These are phyloP conservation scores for Boloria euphrosyne DNA, from an alignment of 2,888 invertebrate genomes.

Conservation along the genomic window DNA sequence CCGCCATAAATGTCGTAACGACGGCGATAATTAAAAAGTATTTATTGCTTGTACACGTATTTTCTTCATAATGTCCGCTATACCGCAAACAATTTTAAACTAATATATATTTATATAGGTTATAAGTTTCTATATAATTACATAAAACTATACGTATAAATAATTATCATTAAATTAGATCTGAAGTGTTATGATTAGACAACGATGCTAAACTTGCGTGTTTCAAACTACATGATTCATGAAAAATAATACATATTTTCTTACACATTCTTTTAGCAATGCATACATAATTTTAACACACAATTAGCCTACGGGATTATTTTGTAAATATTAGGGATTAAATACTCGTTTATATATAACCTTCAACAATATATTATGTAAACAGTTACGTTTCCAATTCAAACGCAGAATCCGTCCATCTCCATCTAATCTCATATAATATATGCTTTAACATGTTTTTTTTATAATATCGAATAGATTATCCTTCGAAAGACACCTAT, in stretches of 20 bases:
- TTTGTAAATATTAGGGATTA: constrained; percentile 64
- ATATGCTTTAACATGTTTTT: constrained; percentile 25
- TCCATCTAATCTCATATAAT: constrained; percentile 2
- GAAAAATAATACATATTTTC: constrained; percentile 15
- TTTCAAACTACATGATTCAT: constrained; percentile 13
- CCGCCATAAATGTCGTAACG: constrained; percentile 64
- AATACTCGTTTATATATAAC: constrained; percentile 72
- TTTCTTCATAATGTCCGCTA: constrained; percentile 67
- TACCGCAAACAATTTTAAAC: constrained; percentile 75
- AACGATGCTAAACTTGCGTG: constrained; percentile 32
- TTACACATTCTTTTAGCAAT: constrained; percentile 14
- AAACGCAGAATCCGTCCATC: constrained; percentile 8
- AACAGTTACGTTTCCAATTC: constrained; percentile 52
- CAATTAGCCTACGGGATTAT: constrained; percentile 58
- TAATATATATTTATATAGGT: constrained; percentile 54
- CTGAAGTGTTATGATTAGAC: constrained; percentile 57
- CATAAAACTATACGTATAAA: constrained; percentile 52
- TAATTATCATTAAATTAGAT: constrained; percentile 52
- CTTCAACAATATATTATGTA: constrained; percentile 68
- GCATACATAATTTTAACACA: constrained; percentile 16
- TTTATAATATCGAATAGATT: constrained; percentile 23
- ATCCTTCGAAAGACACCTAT: constrained; percentile 24
- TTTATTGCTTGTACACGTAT: constrained; percentile 82
- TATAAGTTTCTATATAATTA: constrained; percentile 42
- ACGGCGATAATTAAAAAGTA: constrained; percentile 75